Percentiles rank a stretch among this genome's conserved stretches.
These are phyloP conservation scores for Vulpes vulpes DNA, from an alignment of 2,113 vertebrate genomes.

Conservation along the genomic window DNA sequence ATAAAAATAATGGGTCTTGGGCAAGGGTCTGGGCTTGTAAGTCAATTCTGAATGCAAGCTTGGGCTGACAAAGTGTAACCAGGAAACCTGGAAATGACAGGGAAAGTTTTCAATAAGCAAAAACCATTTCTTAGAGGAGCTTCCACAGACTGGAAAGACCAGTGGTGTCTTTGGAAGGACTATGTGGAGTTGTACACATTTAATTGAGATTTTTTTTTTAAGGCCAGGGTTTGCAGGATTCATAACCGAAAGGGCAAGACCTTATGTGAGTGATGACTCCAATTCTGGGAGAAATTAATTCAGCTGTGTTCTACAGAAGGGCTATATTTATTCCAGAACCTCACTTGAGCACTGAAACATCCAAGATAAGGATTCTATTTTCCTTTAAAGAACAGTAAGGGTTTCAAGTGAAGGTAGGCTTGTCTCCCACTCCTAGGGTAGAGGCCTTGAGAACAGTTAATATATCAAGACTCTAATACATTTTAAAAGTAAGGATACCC, in stretches of 20 bases:
- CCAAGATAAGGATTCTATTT: slow-evolving; percentile 58
- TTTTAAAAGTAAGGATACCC: neutral
- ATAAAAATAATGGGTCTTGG: neutral
- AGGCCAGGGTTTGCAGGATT: slow-evolving; percentile 56
- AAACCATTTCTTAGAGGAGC: slow-evolving; percentile 36
- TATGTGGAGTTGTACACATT: neutral
- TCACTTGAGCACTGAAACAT: slow-evolving; percentile 49
- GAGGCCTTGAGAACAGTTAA: neutral
- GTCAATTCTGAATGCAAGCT: slow-evolving; percentile 54
- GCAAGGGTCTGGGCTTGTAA: neutral
- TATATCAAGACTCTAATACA: neutral
- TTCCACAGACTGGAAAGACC: slow-evolving; percentile 9
- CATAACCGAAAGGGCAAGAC: slow-evolving; percentile 62
- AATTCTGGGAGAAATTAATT: slow-evolving; percentile 63
- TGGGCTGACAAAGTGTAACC: neutral
- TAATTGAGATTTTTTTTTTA: slow-evolving; percentile 78
- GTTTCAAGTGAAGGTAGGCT: neutral
- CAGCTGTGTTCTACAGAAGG: neutral
- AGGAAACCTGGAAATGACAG: slow-evolving; percentile 25
- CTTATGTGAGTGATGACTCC: slow-evolving; percentile 51
- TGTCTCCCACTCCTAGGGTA: neutral
- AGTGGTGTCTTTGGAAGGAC: neutral
- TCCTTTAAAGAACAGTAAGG: slow-evolving; percentile 45
- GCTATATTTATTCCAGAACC: slow-evolving; percentile 56
- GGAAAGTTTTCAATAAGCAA: slow-evolving; percentile 38